Evolutionary conservation across 2,113 vertebrate genomes (phyloP).

Genomic region (Grammomys dolichurus): DNA sequence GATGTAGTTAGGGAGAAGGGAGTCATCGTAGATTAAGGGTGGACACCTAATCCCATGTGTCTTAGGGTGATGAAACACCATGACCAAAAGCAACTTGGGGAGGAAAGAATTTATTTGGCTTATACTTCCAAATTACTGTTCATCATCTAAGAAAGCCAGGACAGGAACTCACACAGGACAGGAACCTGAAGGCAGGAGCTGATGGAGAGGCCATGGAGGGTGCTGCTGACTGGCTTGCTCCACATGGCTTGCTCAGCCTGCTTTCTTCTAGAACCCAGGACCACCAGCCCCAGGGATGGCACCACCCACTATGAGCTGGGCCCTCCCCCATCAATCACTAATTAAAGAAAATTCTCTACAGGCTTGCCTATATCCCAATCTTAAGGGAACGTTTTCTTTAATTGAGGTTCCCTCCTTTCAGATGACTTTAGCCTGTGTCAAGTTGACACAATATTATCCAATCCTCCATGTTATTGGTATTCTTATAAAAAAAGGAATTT

Average conservation of each 20-base stretch:
- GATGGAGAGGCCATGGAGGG: background rate
- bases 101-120: background rate
- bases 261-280: background rate
- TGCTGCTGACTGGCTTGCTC: background rate
- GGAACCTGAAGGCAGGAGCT: background rate
- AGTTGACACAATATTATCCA: background rate
- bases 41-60: background rate
- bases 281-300: background rate
- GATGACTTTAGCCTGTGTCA: background rate
- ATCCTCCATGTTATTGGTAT: background rate
- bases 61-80: background rate
- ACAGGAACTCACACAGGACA: background rate
- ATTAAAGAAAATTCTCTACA: background rate
- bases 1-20: background rate
- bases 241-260: no score
- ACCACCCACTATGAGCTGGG: background rate
- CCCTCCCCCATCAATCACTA: background rate
- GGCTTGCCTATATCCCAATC: background rate
- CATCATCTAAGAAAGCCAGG: background rate
- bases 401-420: background rate
- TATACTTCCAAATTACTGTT: background rate
- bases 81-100: background rate
- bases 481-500: background rate
- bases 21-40: background rate
- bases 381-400: background rate